Evolutionary conservation across 2,797 vertebrate species (phyloP).

Genomic region (Chloroceryle inda): DNA sequence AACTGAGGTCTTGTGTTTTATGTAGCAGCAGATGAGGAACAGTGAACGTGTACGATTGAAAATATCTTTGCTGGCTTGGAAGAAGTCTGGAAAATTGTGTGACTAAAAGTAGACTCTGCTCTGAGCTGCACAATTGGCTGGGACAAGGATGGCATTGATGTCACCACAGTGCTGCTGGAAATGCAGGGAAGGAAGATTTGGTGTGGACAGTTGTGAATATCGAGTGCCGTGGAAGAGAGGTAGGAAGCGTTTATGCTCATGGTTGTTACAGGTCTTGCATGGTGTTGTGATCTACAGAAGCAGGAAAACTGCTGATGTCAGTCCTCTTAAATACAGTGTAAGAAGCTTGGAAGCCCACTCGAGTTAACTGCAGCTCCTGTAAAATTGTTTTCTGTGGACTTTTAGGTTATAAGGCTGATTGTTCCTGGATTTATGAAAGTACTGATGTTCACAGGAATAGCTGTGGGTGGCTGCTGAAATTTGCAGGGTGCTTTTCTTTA

Average conservation of each 20-base stretch:
- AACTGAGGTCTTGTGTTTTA: neutral
- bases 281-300: neutral
- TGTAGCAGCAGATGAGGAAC: neutral
- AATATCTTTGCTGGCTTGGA: neutral
- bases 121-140: neutral
- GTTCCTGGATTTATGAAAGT: neutral
- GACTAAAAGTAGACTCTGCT: neutral
- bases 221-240: neutral
- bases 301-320: neutral
- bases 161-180: neutral
- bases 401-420: neutral
- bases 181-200: neutral
- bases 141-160: neutral
- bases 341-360: neutral
- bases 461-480: neutral
- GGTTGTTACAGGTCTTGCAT: neutral
- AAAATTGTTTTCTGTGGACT: neutral
- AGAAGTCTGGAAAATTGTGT: neutral
- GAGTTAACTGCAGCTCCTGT: neutral
- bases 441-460: neutral
- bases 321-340: neutral
- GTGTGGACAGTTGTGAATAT: neutral
- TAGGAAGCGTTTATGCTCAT: rapidly evolving
- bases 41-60: neutral
- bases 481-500: neutral